phyloP scores from a whole-genome alignment of 1,140 invertebrate species.

The Tetraneura akinire region DNA sequence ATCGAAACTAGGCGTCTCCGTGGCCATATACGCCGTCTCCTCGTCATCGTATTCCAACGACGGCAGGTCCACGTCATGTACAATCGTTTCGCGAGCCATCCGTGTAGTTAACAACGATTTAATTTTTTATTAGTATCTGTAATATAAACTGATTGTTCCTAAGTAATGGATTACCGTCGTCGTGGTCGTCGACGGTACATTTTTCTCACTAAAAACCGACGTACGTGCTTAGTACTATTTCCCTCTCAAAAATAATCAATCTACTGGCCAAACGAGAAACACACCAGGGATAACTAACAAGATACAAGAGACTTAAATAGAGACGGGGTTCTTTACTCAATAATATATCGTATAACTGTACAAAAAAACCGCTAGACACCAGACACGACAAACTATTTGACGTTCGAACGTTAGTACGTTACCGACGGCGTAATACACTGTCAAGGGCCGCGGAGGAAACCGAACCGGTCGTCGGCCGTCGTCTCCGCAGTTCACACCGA shows the following conservation, averaged over 20 bases:
- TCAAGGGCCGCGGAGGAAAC: background rate
- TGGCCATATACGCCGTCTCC: conserved; percentile 51
- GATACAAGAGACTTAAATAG: too few relatives aligned
- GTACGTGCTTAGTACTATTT: too few relatives aligned
- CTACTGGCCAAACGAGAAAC: background rate
- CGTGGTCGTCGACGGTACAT: background rate
- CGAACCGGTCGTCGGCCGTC: background rate
- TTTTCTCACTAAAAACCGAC: background rate
- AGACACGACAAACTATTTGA: background rate
- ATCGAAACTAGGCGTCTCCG: conserved; percentile 59
- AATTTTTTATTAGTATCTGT: too few relatives aligned
- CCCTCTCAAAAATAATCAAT: background rate
- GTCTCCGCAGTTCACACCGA: background rate
- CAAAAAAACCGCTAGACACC: background rate
- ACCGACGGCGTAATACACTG: background rate
- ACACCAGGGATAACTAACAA: too few relatives aligned
- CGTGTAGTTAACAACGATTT: background rate
- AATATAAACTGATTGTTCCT: too few relatives aligned
- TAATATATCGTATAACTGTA: too few relatives aligned
- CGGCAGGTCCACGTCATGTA: conserved; percentile 35
- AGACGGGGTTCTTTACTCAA: too few relatives aligned
- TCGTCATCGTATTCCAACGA: conserved; percentile 48
- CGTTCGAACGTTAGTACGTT: background rate
- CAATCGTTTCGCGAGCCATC: conserved; percentile 19
- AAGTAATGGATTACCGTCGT: too few relatives aligned